Evolutionary conservation across 1,140 invertebrate genomes (phyloP), one percentile per base, ranked within the genome.

Genomic region (Saccostrea cuccullata): DNA sequence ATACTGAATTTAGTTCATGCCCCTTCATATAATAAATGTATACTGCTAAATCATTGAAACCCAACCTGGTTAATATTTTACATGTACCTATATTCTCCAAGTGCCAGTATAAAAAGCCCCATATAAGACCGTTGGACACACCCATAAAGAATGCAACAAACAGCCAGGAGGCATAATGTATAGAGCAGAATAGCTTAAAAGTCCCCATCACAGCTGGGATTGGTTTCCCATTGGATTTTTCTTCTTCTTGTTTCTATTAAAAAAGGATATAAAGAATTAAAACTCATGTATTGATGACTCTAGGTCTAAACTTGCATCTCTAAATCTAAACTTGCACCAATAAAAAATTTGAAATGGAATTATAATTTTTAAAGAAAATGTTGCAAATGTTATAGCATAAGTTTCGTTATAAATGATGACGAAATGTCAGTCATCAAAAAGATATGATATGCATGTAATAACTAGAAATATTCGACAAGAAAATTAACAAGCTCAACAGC

Each of bases 61-160:
- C 5, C 47, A 5, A 47, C 47, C 6, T 6, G 47, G 47, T 47
- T 2, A 47, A 47, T 47, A 47, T 0, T 47, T 64, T 60, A n/a
- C n/a, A n/a, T 47, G 84, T 89, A 91, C 90, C 90, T 87, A 91
- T 55, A 83, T 91, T 91, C 87, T 91, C 90, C 23, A 91, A 56
- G 87, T 91, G 90, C 90, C 90, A 91, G 77, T 89, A 89, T 0
- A 91, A 84, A 60, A 91, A 91, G 5, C 89, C 88, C 90, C 89
- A 90, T 55, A 91, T 91, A 17, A 89, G 89, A 55, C 90, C 90
- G 40, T 91, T 91, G 36, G 89, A 91, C 20, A 91, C 67, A 8
- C 90, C 90, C 60, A 89, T 90, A 13, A 91, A 87, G 30, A 91
- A 87, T 77, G 90, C 89, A 40, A 87, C 87, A 23, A 91, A 87